Conservation (phyloP, 2,113 vertebrate genomes). For the Dolichallabes microphthalmus region DNA sequence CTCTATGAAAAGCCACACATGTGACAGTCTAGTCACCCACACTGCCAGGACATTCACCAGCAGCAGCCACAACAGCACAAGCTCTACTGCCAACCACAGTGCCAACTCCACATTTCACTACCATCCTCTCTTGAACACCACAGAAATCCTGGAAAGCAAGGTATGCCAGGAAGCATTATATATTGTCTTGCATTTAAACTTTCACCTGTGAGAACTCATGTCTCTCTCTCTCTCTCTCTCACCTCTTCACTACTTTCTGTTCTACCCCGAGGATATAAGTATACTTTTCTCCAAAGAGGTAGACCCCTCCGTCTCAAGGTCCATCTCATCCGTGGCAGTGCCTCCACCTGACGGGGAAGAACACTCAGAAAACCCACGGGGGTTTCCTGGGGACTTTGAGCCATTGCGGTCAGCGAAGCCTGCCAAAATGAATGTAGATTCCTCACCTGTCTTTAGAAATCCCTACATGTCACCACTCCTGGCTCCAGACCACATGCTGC, state of each 20-base stretch:
- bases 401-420: conserved; percentile 76
- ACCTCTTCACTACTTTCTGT: conserved; percentile 2
- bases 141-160: conserved; percentile 42
- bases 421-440: conserved; percentile 70
- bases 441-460: conserved; percentile 78
- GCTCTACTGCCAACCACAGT: conserved; percentile 43
- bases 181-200: not conserved
- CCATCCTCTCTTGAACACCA: conserved; percentile 33
- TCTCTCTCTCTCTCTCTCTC: not conserved
- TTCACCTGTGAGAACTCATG: not conserved
- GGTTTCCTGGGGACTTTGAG: conserved; percentile 81
- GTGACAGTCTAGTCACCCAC: conserved; percentile 71
- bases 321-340: conserved; percentile 52
- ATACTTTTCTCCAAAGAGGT: conserved; percentile 66
- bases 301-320: conserved; percentile 55
- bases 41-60: not conserved
- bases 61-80: not conserved
- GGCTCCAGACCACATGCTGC: conserved; percentile 76
- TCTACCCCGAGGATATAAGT: conserved; percentile 68
- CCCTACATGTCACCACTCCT: conserved; percentile 82
- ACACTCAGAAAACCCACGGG: conserved; percentile 47
- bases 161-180: conserved; percentile 19
- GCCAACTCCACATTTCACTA: conserved; percentile 20
- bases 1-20: conserved; percentile 77
- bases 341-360: conserved; percentile 56